Evolutionary conservation across 2,888 invertebrate species (phyloP), one percentile per base, ranked within the genome.

Genomic region (Lasioglossum calceatum): DNA sequence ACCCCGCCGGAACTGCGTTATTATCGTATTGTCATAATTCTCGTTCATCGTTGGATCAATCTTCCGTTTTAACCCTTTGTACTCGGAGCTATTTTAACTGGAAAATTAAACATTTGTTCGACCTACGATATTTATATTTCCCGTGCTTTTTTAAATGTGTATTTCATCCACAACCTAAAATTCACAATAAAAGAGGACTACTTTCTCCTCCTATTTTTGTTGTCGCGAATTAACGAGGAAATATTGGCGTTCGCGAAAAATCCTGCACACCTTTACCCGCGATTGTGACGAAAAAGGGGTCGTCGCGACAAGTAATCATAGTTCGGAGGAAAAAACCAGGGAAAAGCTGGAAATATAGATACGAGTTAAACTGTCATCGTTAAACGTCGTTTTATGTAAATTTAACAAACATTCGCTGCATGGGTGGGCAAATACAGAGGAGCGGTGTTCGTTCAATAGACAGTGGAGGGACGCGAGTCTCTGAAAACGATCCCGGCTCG

Each of bases 21-120:
- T 92, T 92, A 92, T 92, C 89, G 92, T 90, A 90, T 92, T 92
- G 91, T 92, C 92, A 92, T 92, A 92, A 27, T 14, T 14, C 14
- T 27, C 61, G 61, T 16, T 27, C 27, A 1, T 27, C 5, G 27
- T 64, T 16, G 14, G 61, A 14, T 27, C 27, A 14, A 14, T 27
- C 27, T 64, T 61, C 42, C 0, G 42, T 42, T 42, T 42, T 8
- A 39, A 39, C 39, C 39, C 39, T 39, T 39, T 39, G 7, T 0
- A 39, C 39, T 0, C 8, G 42, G 8, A 42, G 7, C 42, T 42
- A 2, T 42, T 42, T 42, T 4, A 39, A 39, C 7, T 39, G 7
- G 7, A 39, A 39, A 39, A 39, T 5, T 39, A 7, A 8, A 39
- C 39, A 7, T 39, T 39, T 39, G 39, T 8, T 39, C 7, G 7